These are phyloP conservation scores for Drosophila percnosoma DNA, from an alignment of 2,888 invertebrate species.

Conservation along the genomic window DNA sequence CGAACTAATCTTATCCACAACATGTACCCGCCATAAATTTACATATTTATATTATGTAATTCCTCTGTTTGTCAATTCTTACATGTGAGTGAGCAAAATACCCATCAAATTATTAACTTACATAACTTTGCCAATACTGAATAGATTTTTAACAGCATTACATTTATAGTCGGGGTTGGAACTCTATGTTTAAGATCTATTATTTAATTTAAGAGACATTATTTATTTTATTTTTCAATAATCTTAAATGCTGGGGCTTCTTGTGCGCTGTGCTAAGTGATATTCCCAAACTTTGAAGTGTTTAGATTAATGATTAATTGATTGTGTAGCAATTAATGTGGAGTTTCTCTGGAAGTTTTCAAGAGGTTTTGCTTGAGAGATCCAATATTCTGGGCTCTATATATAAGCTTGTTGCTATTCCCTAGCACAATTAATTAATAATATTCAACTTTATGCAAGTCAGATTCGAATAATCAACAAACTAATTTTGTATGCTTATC, in stretches of 20 bases:
- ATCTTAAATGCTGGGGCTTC: background rate
- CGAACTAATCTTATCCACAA: constrained; percentile 20
- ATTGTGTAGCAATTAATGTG: background rate
- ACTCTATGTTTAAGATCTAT: background rate
- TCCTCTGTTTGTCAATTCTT: background rate
- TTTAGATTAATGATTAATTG: background rate
- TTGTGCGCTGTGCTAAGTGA: background rate
- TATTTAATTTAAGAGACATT: background rate
- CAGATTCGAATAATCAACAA: background rate
- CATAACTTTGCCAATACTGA: background rate
- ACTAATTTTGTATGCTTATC: background rate
- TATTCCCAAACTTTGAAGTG: background rate
- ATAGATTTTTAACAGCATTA: background rate
- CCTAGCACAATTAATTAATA: background rate
- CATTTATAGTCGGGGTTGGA: background rate
- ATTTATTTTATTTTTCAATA: background rate
- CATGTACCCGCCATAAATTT: background rate
- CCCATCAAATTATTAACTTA: background rate
- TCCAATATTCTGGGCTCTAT: background rate
- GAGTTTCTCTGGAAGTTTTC: too few relatives aligned
- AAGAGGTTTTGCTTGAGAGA: too few relatives aligned
- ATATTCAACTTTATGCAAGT: background rate
- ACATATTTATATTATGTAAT: constrained; percentile 9
- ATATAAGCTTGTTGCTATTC: background rate
- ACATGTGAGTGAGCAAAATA: background rate